Evolutionary conservation across 2,797 vertebrate species (phyloP), one percentile per base, ranked within the genome.

Genomic region (Peromyscus attwateri): DNA sequence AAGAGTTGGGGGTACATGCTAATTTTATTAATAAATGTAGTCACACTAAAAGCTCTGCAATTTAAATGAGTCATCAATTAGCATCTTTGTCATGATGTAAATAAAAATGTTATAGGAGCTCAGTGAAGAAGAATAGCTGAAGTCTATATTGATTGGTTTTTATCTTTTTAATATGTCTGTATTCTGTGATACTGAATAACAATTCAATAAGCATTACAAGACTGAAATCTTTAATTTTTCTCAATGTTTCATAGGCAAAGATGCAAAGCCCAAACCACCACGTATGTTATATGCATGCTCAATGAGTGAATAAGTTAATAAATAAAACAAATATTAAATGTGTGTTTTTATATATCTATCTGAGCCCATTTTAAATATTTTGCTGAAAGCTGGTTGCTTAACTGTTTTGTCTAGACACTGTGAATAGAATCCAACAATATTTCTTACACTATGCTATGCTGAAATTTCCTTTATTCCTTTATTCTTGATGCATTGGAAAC

Each of bases 161-260:
- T 2, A 89, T 55, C 83, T 95, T 95, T 89, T 16, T 87, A 95
- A 83, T 70, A 81, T 16, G n/a, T 91, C 37, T 49, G 62, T 73
- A 2, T 70, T 90, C 21, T 79, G 14, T 66, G 23, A 91, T 82
- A 52, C 11, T 76, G 0, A 87, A n/a, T 90, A 29, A 64, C 14
- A 68, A 66, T 83, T 68, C 17, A 93, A 7, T 89, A 64, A 84
- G 8, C 52, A 73, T 43, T 82, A 2, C 71, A n/a, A 80, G 34
- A 91, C 40, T 96, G 13, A 12, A 57, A 7, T 37, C 10, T 92
- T 95, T 75, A 89, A 73, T 79, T 90, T 68, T 80, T 95, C 87
- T 71, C 7, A 94, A 87, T 21, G 62, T 94, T 89, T 96, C 85
- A 71, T 64, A 96, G 96, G 92, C 40, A 97, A 97, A 97, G 97